A percentile compares a stretch with the other conserved stretches of the same genome.
phyloP scores from a whole-genome alignment of 2,888 invertebrate species.

The Ennomos fuscantarius region DNA sequence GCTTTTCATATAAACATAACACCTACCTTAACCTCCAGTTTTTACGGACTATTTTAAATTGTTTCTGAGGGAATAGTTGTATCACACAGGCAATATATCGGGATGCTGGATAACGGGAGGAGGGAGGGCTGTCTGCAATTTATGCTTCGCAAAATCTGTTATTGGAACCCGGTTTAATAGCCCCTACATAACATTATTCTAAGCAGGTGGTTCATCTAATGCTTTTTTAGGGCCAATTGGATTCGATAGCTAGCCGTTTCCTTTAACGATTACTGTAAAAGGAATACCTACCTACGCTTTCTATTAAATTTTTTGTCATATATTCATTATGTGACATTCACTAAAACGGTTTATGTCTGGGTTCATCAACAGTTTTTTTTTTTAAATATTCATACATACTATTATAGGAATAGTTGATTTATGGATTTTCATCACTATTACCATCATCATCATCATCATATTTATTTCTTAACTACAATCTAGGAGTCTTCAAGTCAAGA shows the following conservation, averaged over 20 bases:
- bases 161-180: conserved; percentile 54
- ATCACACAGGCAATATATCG: conserved; percentile 54
- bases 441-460: no score
- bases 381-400: no score
- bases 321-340: no score
- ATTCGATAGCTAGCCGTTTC: conserved; percentile 19
- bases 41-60: conserved; percentile 40
- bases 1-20: conserved; percentile 23
- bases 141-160: conserved; percentile 62
- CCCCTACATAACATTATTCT: conserved; percentile 44
- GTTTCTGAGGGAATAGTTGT: conserved; percentile 39
- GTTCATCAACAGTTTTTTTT: no score
- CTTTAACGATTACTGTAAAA: conserved; percentile 25
- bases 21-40: conserved; percentile 33
- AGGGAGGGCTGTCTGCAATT: conserved; percentile 57
- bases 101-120: conserved; percentile 56
- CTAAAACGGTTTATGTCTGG: no score
- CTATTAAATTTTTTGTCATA: no score
- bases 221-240: conserved; percentile 29
- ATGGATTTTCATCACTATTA: no score
- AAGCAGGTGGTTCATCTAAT: conserved; percentile 45
- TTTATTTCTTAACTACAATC: no score
- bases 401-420: no score
- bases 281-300: no score
- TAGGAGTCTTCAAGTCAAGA: no score